These are phyloP conservation scores for Phyllostomus hastatus DNA, from an alignment of 2,113 vertebrate genomes.

Conservation along the genomic window DNA sequence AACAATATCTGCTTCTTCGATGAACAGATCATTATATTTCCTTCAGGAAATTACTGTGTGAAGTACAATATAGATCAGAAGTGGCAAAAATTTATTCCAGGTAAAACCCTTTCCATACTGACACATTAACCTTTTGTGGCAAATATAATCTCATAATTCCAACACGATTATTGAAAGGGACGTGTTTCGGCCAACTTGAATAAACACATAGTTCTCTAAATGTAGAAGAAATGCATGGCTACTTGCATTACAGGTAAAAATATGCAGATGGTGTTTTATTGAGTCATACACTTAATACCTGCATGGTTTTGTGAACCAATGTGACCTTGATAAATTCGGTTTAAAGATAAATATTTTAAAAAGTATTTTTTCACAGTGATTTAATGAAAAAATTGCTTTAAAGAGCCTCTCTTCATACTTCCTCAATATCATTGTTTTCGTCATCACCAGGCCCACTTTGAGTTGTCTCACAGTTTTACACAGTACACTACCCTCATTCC, in stretches of 20 bases:
- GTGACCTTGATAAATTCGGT: too few relatives aligned
- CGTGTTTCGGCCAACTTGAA: neutral
- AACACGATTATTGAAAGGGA: neutral
- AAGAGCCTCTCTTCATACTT: neutral
- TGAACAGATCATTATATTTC: constrained; percentile 89
- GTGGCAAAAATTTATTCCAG: constrained; percentile 91
- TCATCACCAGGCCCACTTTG: neutral
- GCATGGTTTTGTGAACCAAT: too few relatives aligned
- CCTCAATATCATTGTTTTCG: neutral
- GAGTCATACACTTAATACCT: too few relatives aligned
- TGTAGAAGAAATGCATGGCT: neutral
- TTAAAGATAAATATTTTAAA: neutral
- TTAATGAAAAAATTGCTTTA: neutral
- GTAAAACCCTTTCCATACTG: constrained; percentile 72
- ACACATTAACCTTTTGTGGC: neutral
- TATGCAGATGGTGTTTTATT: too few relatives aligned
- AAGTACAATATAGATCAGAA: constrained; percentile 88
- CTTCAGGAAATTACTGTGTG: constrained; percentile 89
- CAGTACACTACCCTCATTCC: neutral
- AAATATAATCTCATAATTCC: neutral
- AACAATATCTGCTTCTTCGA: constrained; percentile 91
- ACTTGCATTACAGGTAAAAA: neutral
- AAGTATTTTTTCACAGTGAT: neutral
- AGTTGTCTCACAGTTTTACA: neutral
- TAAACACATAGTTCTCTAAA: neutral